Percentiles rank a stretch among this genome's conserved stretches.
These are phyloP conservation scores for Arremon brunneinucha DNA, from an alignment of 2,797 vertebrate genomes.

Conservation along the genomic window DNA sequence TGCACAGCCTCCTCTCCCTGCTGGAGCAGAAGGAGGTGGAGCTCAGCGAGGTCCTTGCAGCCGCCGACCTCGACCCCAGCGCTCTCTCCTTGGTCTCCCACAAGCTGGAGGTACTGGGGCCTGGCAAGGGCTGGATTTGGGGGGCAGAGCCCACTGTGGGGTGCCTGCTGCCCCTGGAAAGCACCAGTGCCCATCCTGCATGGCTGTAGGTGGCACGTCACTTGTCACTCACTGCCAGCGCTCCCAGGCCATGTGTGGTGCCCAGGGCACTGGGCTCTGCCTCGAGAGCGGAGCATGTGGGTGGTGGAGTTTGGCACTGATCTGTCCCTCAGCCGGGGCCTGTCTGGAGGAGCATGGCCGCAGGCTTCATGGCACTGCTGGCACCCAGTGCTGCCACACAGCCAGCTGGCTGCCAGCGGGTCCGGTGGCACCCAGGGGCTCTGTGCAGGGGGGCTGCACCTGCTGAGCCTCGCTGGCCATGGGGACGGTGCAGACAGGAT, in stretches of 20 bases:
- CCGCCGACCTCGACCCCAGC: slow-evolving; percentile 79
- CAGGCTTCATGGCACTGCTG: background rate
- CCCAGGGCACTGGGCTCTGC: background rate
- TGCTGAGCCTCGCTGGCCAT: background rate
- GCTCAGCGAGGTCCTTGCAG: slow-evolving; percentile 78
- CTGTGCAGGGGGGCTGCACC: background rate
- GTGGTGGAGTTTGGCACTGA: background rate
- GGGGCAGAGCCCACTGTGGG: background rate
- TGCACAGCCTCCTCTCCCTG: slow-evolving; percentile 65
- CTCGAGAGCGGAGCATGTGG: background rate
- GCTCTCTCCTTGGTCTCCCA: slow-evolving; percentile 74
- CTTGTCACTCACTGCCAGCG: rapidly evolving
- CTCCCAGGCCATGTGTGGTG: background rate
- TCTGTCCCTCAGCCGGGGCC: background rate
- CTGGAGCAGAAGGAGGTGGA: slow-evolving; percentile 86
- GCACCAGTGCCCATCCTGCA: rapidly evolving
- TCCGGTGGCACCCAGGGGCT: rapidly evolving
- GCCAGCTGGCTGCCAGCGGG: rapidly evolving
- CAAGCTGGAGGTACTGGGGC: slow-evolving; percentile 80
- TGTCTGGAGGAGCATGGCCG: background rate
- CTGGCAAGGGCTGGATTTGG: rapidly evolving
- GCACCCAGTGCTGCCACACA: background rate
- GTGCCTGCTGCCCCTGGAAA: background rate
- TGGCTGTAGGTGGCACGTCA: background rate
- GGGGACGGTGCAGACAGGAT: background rate